Conservation (phyloP, 2,797 vertebrate genomes). For the Anabas testudineus region DNA sequence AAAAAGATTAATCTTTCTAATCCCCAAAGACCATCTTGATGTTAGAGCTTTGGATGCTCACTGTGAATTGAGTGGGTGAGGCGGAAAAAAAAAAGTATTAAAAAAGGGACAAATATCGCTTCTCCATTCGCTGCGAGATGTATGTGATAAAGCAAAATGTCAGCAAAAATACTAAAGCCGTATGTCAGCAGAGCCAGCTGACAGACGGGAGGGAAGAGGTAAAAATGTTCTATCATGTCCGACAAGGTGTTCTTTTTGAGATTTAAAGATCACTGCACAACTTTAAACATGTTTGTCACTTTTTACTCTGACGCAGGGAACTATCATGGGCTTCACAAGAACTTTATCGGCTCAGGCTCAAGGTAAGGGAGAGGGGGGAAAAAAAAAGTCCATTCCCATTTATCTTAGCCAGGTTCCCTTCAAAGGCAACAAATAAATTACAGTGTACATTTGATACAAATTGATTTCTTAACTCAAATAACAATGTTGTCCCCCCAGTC, state of each 20-base stretch:
- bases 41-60: conserved; percentile 78
- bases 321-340: conserved; percentile 99
- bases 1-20: conserved; percentile 83
- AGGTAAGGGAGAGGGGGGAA: conserved; percentile 75
- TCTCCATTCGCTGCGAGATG: conserved; percentile 90
- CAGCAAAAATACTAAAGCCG: conserved; percentile 97
- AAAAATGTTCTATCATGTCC: conserved; percentile 99
- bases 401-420: conserved; percentile 99
- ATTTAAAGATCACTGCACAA: conserved; percentile 99
- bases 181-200: conserved; percentile 94
- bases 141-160: conserved; percentile 99
- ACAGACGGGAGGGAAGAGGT: conserved; percentile 98
- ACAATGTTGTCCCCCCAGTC: conserved; percentile 99
- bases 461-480: conserved; percentile 99
- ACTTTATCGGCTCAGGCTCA: conserved; percentile 96
- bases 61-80: conserved; percentile 74
- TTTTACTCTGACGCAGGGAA: conserved; percentile 93
- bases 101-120: conserved; percentile 89
- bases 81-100: conserved; percentile 64
- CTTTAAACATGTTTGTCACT: conserved; percentile 99
- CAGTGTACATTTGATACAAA: conserved; percentile 99
- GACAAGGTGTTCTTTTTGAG: conserved; percentile 99
- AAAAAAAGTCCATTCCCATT: conserved; percentile 92
- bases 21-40: conserved; percentile 87
- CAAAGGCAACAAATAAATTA: conserved; percentile 99